Percentiles rank a stretch among this genome's conserved stretches.
phyloP scores from a whole-genome alignment of 1,140 invertebrate species.

The Myzus persicae region DNA sequence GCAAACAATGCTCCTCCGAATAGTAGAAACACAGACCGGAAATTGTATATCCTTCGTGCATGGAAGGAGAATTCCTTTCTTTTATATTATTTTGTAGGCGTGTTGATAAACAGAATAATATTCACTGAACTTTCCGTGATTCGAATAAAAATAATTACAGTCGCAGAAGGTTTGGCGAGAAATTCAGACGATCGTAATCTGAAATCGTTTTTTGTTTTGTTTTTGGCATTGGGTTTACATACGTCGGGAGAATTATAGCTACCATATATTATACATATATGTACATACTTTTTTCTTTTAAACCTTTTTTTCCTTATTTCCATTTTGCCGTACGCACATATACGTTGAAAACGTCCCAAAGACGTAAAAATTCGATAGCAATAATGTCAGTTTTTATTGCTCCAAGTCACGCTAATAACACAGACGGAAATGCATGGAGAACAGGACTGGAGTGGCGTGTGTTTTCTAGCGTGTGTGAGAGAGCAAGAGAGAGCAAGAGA shows the following conservation, averaged over 20 bases:
- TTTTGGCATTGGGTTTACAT: slow-evolving; percentile 18
- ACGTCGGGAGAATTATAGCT: slow-evolving; percentile 16
- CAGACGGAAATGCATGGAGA: not conserved
- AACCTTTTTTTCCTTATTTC: not conserved
- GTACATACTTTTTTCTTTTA: not conserved
- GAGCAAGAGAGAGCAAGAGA: not conserved
- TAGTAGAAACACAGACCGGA: not conserved
- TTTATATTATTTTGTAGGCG: slow-evolving; percentile 16
- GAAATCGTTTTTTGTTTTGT: slow-evolving; percentile 6
- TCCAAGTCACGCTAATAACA: slow-evolving; percentile 36
- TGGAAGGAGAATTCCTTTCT: not conserved
- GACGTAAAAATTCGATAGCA: slow-evolving; percentile 31
- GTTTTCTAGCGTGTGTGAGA: not conserved
- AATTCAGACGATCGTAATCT: slow-evolving; percentile 25
- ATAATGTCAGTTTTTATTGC: slow-evolving; percentile 51
- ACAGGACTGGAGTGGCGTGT: not conserved
- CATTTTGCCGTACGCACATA: not conserved
- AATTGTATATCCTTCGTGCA: not conserved
- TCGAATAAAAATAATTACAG: not conserved
- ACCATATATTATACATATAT: not conserved
- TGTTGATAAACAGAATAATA: slow-evolving; percentile 35
- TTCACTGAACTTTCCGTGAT: slow-evolving; percentile 32
- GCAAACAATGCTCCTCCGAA: not conserved
- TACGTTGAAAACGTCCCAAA: not conserved
- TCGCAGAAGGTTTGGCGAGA: not conserved